These are phyloP conservation scores for Uria aalge DNA, from an alignment of 2,113 vertebrate genomes.

Conservation along the genomic window DNA sequence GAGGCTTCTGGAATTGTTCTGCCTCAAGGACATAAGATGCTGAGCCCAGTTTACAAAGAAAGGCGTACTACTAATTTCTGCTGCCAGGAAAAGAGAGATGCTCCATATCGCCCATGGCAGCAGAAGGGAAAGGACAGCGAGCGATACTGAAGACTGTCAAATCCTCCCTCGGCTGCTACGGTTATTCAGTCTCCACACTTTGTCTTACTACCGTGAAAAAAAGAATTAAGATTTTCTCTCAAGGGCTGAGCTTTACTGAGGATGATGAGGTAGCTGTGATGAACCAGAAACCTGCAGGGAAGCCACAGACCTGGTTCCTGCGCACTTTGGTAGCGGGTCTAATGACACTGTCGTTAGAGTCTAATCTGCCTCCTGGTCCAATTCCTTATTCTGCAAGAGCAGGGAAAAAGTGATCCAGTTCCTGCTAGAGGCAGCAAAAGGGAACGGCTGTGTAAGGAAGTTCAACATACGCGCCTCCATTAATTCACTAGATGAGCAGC, in stretches of 20 bases:
- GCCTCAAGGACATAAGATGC: not conserved
- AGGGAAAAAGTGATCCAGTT: not conserved
- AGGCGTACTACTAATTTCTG: not conserved
- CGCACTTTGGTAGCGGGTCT: not conserved
- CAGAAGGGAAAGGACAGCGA: not conserved
- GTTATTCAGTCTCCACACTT: not conserved
- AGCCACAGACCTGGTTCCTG: not conserved
- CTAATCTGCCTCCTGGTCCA: not conserved
- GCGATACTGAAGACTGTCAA: not conserved
- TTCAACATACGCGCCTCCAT: not conserved
- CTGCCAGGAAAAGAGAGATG: not conserved
- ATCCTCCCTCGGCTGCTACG: not conserved
- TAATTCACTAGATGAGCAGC: not conserved
- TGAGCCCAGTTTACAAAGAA: not conserved
- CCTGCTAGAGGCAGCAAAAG: not conserved
- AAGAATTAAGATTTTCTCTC: not conserved
- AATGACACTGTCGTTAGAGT: not conserved
- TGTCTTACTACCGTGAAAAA: not conserved
- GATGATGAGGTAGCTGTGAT: not conserved
- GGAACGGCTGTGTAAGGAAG: not conserved
- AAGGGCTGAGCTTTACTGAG: not conserved
- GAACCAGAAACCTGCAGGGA: not conserved
- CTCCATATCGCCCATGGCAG: not conserved
- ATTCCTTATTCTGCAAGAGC: not conserved
- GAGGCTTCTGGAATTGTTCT: not conserved